A percentile compares a stretch with the other conserved stretches of the same genome.
Evolutionary conservation across 2,113 vertebrate genomes (phyloP).

Genomic region (Alethe diademata): DNA sequence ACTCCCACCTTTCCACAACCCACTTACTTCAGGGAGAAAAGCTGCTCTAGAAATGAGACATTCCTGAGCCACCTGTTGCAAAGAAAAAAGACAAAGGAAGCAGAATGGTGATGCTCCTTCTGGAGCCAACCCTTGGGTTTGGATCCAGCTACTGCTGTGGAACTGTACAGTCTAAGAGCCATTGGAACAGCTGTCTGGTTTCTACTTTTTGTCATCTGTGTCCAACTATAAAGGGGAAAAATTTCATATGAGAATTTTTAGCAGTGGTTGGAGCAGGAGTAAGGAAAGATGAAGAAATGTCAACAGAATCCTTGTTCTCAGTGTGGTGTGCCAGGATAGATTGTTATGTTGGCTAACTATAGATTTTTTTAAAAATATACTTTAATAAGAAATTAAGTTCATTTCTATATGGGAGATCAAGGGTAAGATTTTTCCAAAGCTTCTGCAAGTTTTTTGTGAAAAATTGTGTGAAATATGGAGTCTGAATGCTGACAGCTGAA

Average conservation of each 20-base stretch:
- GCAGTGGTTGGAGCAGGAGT: background rate
- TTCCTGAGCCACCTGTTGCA: background rate
- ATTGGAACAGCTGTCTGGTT: background rate
- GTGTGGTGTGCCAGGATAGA: background rate
- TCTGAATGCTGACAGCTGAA: background rate
- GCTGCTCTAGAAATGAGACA: background rate
- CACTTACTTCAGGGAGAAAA: background rate
- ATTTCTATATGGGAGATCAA: background rate
- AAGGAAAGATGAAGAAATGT: background rate
- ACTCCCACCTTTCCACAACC: background rate
- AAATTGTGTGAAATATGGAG: background rate
- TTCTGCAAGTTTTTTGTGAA: background rate
- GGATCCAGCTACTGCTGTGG: background rate
- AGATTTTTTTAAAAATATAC: background rate
- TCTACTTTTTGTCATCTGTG: background rate
- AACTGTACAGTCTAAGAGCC: background rate
- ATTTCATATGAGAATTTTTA: background rate
- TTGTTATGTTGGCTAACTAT: background rate
- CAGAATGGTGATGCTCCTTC: background rate
- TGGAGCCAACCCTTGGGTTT: background rate
- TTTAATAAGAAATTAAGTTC: background rate
- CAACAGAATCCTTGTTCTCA: background rate
- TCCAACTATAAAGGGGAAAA: background rate
- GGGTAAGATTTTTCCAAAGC: background rate
- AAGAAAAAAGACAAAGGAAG: background rate